Conservation (phyloP, 2,113 vertebrate genomes). For the Sterrhoptilus dennistouni region DNA sequence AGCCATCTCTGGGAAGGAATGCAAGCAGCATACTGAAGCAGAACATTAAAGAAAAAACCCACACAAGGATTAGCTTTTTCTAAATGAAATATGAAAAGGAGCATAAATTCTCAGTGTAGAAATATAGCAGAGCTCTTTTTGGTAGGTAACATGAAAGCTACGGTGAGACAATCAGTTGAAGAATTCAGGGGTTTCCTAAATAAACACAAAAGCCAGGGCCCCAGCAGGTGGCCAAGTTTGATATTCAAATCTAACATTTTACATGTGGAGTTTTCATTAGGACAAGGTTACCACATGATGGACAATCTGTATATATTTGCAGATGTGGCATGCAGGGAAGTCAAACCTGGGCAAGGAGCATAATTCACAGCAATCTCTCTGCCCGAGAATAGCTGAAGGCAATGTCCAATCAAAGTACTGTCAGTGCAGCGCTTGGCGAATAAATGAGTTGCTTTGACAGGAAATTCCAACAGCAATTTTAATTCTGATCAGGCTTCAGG, state of each 20-base stretch:
- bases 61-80: not conserved
- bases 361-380: constrained; percentile 77
- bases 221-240: constrained; percentile 82
- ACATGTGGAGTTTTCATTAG: constrained; percentile 79
- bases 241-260: constrained; percentile 79
- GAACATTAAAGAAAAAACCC: not conserved
- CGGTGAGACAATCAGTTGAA: constrained; percentile 68
- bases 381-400: constrained; percentile 77
- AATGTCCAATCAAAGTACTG: constrained; percentile 83
- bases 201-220: constrained; percentile 77
- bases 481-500: constrained; percentile 94
- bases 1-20: constrained; percentile 38
- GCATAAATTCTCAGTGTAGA: not conserved
- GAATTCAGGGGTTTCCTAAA: constrained; percentile 74
- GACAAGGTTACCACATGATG: constrained; percentile 77
- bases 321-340: constrained; percentile 78
- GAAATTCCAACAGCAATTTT: constrained; percentile 94
- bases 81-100: not conserved
- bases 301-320: constrained; percentile 82
- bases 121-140: not conserved
- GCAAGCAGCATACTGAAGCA: not conserved
- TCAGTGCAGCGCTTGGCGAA: constrained; percentile 78
- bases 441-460: constrained; percentile 93
- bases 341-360: constrained; percentile 58
- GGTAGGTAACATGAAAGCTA: constrained; percentile 18